Evolutionary conservation across 2,113 vertebrate species (phyloP).

Genomic region (Isichthys henryi): DNA sequence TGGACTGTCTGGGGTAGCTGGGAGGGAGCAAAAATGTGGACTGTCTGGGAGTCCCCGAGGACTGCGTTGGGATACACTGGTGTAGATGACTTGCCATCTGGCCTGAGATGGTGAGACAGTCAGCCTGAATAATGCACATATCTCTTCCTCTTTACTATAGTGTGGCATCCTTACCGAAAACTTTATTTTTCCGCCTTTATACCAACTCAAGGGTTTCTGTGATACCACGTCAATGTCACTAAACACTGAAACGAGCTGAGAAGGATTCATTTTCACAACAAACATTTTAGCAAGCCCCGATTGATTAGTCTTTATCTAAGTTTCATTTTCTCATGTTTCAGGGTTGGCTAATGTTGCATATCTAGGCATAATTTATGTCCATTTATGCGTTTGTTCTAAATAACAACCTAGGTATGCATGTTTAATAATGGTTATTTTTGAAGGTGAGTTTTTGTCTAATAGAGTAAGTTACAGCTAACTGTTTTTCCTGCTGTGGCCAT

Average conservation of each 20-base stretch:
- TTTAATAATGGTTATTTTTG: neutral
- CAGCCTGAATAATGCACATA: neutral
- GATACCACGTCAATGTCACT: neutral
- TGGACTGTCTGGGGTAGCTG: no score
- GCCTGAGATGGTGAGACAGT: neutral
- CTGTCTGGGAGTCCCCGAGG: neutral
- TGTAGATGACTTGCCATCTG: neutral
- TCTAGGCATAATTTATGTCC: neutral
- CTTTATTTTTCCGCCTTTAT: neutral
- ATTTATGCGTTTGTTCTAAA: neutral
- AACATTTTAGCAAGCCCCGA: neutral
- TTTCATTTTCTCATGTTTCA: neutral
- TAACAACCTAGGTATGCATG: neutral
- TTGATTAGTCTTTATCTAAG: neutral
- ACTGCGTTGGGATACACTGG: neutral
- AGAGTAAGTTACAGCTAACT: neutral
- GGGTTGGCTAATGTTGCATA: neutral
- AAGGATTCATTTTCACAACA: neutral
- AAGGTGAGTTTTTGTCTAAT: neutral
- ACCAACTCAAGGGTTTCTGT: neutral
- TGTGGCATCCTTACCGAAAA: neutral
- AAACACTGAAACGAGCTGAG: neutral
- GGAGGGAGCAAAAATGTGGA: no score
- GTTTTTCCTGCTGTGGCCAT: neutral
- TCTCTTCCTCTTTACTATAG: neutral